Conservation (phyloP, 92 coral and sea anemone species). For the Palythoa heliodiscus region DNA sequence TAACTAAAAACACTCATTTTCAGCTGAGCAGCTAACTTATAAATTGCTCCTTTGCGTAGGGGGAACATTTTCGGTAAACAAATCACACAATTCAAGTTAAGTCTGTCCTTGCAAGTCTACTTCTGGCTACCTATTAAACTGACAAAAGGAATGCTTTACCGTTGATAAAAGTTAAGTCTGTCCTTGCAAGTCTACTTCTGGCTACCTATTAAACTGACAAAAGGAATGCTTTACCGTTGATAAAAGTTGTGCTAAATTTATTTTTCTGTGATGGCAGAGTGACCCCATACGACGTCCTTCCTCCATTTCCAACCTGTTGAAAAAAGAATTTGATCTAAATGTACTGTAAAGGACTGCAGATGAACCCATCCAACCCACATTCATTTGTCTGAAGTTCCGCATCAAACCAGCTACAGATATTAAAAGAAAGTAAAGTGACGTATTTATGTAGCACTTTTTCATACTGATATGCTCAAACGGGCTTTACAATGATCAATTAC, state of each 20-base stretch:
- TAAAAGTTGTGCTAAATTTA: not conserved
- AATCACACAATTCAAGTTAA: not conserved
- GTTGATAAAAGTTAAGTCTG: not conserved
- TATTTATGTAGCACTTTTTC: too few relatives aligned
- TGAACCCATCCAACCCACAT: too few relatives aligned
- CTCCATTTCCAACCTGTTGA: conserved; percentile 34
- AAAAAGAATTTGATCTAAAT: not conserved
- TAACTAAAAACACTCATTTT: too few relatives aligned
- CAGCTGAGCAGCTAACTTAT: too few relatives aligned
- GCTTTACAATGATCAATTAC: too few relatives aligned
- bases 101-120: not conserved
- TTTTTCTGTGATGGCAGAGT: not conserved
- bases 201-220: not conserved
- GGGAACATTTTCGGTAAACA: not conserved
- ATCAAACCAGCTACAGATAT: too few relatives aligned
- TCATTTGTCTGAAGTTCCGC: too few relatives aligned
- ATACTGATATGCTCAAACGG: too few relatives aligned
- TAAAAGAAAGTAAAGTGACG: too few relatives aligned
- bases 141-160: not conserved
- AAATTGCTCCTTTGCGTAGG: not conserved
- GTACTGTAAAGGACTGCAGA: not conserved
- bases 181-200: too few relatives aligned
- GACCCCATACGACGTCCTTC: conserved; percentile 4
- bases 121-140: too few relatives aligned
- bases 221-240: not conserved